phyloP scores from a whole-genome alignment of 2,888 invertebrate genomes.

The Athalia circularis region DNA sequence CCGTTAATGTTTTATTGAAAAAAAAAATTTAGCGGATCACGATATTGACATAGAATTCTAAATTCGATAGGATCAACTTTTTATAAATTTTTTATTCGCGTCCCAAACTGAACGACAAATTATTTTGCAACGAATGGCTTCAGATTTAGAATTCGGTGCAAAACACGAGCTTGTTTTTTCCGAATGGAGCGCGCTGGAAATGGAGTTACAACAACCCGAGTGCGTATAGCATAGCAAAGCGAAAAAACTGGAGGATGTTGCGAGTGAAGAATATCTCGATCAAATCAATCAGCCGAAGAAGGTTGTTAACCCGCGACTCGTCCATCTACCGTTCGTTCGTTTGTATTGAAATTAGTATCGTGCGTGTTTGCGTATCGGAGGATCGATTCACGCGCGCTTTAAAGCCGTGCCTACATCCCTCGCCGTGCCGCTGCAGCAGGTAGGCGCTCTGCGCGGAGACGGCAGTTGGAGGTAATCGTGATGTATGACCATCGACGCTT shows the following conservation, averaged over 20 bases:
- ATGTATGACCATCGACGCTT: conserved; percentile 31
- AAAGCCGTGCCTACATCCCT: neutral
- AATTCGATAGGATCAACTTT: conserved; percentile 19
- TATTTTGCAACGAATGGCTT: neutral
- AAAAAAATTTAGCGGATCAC: neutral
- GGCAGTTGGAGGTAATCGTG: conserved; percentile 26
- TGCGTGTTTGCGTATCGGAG: conserved; percentile 36
- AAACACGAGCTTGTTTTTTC: no score
- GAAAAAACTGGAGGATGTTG: neutral
- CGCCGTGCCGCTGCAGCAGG: neutral
- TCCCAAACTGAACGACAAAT: neutral
- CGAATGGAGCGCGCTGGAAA: no score
- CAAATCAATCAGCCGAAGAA: conserved; percentile 41
- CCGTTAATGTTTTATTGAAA: no score
- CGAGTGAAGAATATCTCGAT: conserved; percentile 44
- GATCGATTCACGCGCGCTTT: conserved; percentile 38
- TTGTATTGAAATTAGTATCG: conserved; percentile 44
- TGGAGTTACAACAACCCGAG: no score
- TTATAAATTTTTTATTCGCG: conserved; percentile 27
- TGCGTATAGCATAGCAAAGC: neutral
- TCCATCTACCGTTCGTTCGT: conserved; percentile 43
- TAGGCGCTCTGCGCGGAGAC: neutral
- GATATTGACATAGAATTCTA: neutral
- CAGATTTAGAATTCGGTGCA: conserved; percentile 18
- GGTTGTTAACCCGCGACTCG: conserved; percentile 19